Conservation (phyloP, 2,113 vertebrate genomes). For the Alouatta palliata region DNA sequence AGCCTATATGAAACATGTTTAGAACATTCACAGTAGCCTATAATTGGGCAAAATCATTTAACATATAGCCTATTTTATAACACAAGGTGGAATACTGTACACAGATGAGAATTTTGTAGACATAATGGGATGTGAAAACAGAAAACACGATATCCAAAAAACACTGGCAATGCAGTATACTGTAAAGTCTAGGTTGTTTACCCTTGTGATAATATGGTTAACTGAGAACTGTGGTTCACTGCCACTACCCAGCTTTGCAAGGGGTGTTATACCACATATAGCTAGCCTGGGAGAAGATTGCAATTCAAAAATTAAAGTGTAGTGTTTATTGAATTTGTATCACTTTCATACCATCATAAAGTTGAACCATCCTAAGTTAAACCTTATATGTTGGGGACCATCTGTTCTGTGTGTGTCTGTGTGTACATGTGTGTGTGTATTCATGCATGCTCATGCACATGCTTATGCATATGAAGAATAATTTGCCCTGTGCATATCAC, state of each 20-base stretch:
- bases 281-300: background rate
- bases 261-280: background rate
- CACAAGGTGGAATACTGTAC: background rate
- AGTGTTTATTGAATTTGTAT: background rate
- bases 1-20: background rate
- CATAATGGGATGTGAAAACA: background rate
- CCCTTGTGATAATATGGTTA: background rate
- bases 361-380: background rate
- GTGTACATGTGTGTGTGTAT: background rate
- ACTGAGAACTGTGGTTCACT: background rate
- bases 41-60: background rate
- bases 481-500: background rate
- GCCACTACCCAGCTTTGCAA: background rate
- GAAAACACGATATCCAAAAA: background rate
- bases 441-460: fast-evolving
- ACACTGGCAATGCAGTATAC: background rate
- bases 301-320: background rate
- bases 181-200: background rate
- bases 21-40: background rate
- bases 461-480: background rate
- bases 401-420: too few species aligned
- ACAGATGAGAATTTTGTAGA: background rate
- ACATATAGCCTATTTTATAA: background rate
- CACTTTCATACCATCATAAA: background rate
- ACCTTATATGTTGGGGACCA: too few species aligned